These are phyloP conservation scores for Brevimyrus niger DNA, from an alignment of 2,113 vertebrate species.

Conservation along the genomic window DNA sequence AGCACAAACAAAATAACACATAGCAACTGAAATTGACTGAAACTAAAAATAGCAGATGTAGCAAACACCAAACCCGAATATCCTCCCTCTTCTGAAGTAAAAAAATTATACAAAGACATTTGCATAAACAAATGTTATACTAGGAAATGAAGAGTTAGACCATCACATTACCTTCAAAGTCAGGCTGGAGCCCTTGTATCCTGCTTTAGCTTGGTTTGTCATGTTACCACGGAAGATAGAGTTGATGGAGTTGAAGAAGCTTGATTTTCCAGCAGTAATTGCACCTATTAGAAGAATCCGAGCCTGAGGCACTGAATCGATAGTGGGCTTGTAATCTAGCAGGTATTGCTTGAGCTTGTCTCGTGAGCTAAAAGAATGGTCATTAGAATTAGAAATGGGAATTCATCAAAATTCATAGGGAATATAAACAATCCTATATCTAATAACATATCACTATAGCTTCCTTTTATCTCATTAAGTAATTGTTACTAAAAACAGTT, in stretches of 20 bases:
- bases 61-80: too few relatives aligned
- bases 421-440: background rate
- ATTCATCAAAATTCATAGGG: background rate
- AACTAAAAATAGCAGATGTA: too few relatives aligned
- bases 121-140: too few relatives aligned
- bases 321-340: background rate
- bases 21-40: too few relatives aligned
- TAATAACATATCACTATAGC: background rate
- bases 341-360: background rate
- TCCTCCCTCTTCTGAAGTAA: too few relatives aligned
- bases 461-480: too few relatives aligned
- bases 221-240: background rate
- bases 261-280: background rate
- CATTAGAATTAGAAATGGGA: background rate
- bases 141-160: too few relatives aligned
- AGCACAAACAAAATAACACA: background rate
- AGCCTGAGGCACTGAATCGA: background rate
- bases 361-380: background rate
- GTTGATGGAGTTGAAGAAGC: background rate
- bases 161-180: too few relatives aligned
- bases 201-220: background rate
- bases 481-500: too few relatives aligned
- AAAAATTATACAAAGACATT: too few relatives aligned
- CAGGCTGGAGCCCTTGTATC: background rate
- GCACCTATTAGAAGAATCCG: background rate